Base-by-base conservation (phyloP, 1,140 invertebrate species). In the Trachymyrmex septentrionalis region DNA sequence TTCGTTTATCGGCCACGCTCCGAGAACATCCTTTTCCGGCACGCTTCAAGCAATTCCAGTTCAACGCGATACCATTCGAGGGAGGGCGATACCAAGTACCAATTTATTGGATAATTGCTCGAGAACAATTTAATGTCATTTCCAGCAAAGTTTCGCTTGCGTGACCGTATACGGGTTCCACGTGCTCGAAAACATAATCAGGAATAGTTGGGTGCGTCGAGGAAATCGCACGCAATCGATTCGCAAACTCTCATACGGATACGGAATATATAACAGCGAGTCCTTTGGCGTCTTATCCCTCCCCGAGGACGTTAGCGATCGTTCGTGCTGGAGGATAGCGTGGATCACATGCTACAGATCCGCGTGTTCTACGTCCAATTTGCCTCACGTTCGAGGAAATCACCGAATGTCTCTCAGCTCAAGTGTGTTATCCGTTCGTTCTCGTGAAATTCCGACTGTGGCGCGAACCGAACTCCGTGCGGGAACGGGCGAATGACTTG, bases 1-100 rank as follows among this genome's bases (percentile, higher is more conserved):
- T 82, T 90, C 55, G 50, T 82, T 90, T 89, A 87, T 86, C 88
- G 85, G 72, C 67, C 73, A 76, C 77, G 67, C 87, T 82, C 44
- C 86, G 27, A 63, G 50, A 85, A 78, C 53, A 34, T 82, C 84
- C 61, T 53, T 78, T 88, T 55, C 75, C 71, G 73, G 67, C 53
- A 16, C 30, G 67, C 24, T 73, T 30, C 30, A 7, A 75, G 53
- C 30, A 24, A 50, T 48, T 27, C 21, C 27, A 19, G 30, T 38
- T 50, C 73, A 67, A 27, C 85, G 85, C 55, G 59, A 80, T 76
- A 55, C 24, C 67, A 77, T 48, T 66, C 59, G 19, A 30, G 6
- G 24, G 38, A n/a, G n/a, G 61, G 12, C 38, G 59, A 78, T 48
- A 78, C 30, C 55, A 6, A 44, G 34, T 9, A 21, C 19, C 44